phyloP scores from a whole-genome alignment of 2,113 vertebrate genomes.

The Entelurus aequoreus region DNA sequence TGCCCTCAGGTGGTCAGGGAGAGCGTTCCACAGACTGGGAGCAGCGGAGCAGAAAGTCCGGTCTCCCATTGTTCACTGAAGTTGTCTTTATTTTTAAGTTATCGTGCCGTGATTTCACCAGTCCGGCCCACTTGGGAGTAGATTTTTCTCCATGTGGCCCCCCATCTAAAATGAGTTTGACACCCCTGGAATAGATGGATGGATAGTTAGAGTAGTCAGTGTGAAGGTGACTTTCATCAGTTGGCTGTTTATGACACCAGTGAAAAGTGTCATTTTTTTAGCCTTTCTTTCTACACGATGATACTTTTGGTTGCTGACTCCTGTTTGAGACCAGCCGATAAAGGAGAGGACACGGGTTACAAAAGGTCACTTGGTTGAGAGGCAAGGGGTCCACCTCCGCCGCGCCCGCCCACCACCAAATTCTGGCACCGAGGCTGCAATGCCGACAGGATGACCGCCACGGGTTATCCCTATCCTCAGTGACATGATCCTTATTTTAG shows the following conservation, averaged over 20 bases:
- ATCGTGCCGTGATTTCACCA: no score
- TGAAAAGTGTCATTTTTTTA: background rate
- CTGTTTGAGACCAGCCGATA: slow-evolving; percentile 41
- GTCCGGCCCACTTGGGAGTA: no score
- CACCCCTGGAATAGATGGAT: no score
- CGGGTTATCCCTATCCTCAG: slow-evolving; percentile 23
- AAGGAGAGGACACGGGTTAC: slow-evolving; percentile 62
- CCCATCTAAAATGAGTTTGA: no score
- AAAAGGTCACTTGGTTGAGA: slow-evolving; percentile 51
- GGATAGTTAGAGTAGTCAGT: background rate
- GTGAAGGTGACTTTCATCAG: background rate
- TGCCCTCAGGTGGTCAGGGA: no score
- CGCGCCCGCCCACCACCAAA: slow-evolving; percentile 34
- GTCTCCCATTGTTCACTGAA: no score
- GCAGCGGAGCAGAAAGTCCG: no score
- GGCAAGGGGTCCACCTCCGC: slow-evolving; percentile 51
- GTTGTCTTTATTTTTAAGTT: no score
- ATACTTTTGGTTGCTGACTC: slow-evolving; percentile 28
- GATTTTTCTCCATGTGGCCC: no score
- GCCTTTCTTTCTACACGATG: no score
- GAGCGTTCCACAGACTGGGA: no score
- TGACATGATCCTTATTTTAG: slow-evolving; percentile 54
- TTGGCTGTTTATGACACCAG: no score
- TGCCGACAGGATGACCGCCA: slow-evolving; percentile 20
- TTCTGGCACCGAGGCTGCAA: slow-evolving; percentile 22